Conservation (phyloP, 2,888 invertebrate genomes). For the Pyrrhosoma nymphula region DNA sequence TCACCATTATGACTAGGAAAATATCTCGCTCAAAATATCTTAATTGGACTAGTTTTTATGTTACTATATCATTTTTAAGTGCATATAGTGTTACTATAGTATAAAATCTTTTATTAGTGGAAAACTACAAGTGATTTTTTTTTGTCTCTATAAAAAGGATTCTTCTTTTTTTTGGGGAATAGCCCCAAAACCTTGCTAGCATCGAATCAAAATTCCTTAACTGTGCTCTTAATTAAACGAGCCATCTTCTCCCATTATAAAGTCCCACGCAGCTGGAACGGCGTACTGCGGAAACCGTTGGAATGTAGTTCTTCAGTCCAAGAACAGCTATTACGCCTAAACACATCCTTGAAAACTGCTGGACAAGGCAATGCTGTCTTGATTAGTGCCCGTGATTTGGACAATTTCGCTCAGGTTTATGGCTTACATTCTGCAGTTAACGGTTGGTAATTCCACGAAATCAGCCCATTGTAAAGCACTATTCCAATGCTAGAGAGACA, state of each 20-base stretch:
- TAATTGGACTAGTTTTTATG: no score
- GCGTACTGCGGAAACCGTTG: background rate
- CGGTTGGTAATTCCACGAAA: no score
- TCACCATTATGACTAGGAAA: no score
- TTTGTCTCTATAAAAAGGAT: no score
- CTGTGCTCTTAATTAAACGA: background rate
- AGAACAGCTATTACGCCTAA: background rate
- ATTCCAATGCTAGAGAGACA: no score
- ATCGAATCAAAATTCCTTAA: background rate
- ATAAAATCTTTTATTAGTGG: no score
- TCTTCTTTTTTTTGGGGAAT: background rate
- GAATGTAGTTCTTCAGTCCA: background rate
- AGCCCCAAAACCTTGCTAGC: background rate
- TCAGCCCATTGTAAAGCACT: no score
- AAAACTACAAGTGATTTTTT: no score
- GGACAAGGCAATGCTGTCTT: background rate
- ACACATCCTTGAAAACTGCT: background rate
- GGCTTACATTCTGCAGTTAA: no score
- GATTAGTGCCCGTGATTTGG: background rate
- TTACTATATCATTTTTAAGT: no score
- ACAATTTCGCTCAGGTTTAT: background rate
- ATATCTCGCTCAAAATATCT: no score
- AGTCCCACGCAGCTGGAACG: conserved; percentile 7
- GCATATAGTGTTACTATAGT: no score
- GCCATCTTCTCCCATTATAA: background rate